Evolutionary conservation across 2,888 invertebrate genomes (phyloP), one percentile per base, ranked within the genome.

Genomic region (Trisateles emortualis): DNA sequence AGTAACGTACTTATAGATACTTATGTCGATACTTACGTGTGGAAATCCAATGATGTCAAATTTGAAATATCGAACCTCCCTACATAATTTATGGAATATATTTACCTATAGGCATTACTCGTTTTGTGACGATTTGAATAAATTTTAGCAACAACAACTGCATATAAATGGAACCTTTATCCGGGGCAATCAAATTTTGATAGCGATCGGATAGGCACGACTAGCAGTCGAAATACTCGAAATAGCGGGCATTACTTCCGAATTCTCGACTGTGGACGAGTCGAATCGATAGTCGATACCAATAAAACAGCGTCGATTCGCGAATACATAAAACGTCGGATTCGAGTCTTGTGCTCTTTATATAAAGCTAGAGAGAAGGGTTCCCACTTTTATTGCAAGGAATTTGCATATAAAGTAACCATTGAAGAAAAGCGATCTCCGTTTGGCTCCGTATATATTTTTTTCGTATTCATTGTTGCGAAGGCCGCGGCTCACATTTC

Each of bases 331-430:
- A 92, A 92, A 90, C 83, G 84, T 75, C 76, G 90, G 88, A 88
- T 90, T 90, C 88, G 79, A 89, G 90, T 82, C 87, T 89, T 85
- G 86, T 79, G 84, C 83, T 84, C 86, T 88, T 84, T 84, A 83
- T 86, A 86, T 87, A 87, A 86, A 87, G 88, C 88, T 90, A 90
- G 89, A 84, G 87, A 88, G 90, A 90, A 92, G 92, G 92, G 92
- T 92, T 90, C 89, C 85, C 76, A 76, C 62, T 92, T 92, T 92
- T 92, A 92, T 91, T 85, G 84, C 91, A 78, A 83, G 79, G 85
- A 88, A 92, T 92, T 92, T 92, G 88, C 92, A 92, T 92, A 91
- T 92, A 92, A 92, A 92, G 92, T 92, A 92, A 92, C 91, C 92
- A 91, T 92, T 90, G 89, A 92, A 92, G 92, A 88, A 91, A 92